Evolutionary conservation across 2,888 invertebrate genomes (phyloP).

Genomic region (Pseudoips prasinana): DNA sequence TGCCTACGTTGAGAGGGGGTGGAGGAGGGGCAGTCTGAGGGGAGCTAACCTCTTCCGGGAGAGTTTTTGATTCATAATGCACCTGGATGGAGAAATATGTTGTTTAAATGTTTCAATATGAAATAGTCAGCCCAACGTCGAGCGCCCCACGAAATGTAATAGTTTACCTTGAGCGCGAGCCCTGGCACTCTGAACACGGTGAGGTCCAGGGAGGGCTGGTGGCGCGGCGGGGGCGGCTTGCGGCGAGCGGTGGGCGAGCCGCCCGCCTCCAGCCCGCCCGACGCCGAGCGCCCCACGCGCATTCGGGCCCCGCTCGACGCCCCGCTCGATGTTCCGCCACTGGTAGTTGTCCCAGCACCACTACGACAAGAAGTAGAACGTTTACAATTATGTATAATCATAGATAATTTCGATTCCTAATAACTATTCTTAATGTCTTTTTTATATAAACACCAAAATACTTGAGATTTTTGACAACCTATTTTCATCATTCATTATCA

Average conservation of each 20-base stretch:
- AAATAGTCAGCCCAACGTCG: too few relatives aligned
- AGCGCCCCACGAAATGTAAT: too few relatives aligned
- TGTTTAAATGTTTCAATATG: too few relatives aligned
- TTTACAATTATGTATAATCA: too few relatives aligned
- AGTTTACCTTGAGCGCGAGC: constrained; percentile 92
- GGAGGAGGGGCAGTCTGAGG: constrained; percentile 48
- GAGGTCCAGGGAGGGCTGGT: constrained; percentile 85
- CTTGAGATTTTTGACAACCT: too few relatives aligned
- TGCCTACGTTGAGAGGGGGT: constrained; percentile 22
- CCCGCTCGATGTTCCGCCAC: background rate
- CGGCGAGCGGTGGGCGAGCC: constrained; percentile 48
- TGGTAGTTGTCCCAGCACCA: background rate
- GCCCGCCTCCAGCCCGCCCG: constrained; percentile 82
- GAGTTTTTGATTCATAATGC: constrained; percentile 90
- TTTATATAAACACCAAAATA: too few relatives aligned
- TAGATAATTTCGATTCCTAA: too few relatives aligned
- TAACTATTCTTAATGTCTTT: too few relatives aligned
- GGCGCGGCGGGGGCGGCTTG: constrained; percentile 49
- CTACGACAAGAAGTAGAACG: too few relatives aligned
- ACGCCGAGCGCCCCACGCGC: constrained; percentile 88
- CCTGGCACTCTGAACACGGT: constrained; percentile 96
- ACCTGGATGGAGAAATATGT: constrained; percentile 69
- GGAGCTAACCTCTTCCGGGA: constrained; percentile 82
- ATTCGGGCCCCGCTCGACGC: constrained; percentile 72
- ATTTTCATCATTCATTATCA: too few relatives aligned